Evolutionary conservation across 2,113 vertebrate species (phyloP), one percentile per base, ranked within the genome.

Genomic region (Tylochromis polylepis): DNA sequence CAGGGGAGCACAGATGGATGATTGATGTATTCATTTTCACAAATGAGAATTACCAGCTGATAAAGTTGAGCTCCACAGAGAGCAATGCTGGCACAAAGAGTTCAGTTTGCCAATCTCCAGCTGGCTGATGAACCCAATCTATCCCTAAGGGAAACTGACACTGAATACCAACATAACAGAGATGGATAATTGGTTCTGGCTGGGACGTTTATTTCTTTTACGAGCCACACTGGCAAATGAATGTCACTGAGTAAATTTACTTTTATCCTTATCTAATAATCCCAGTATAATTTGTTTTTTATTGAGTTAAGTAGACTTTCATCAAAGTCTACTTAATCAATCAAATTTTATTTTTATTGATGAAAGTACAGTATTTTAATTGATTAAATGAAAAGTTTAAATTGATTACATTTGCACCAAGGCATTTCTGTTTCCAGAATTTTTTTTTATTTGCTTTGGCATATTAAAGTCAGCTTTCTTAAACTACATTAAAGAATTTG

Each of bases 1-100:
- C 34, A 18, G 1, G 14, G 18, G 31, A 20, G 11, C 55, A 36
- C 82, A 82, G 58, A 81, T 82, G 82, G 62, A 29, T 41, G 58
- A 79, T 58, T 12, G 57, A 77, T 75, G 82, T 57, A 59, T 56
- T 77, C 49, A 10, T 81, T 22, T 36, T 80, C 15, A 77, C 31
- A 59, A 85, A 84, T 77, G 38, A 80, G 46, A 80, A 20, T 31
- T 31, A 60, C 60, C 82, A 88, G 60, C 82, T 78, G 84, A 38
- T 87, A 10, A 57, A 75, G 70, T 85, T 84, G 20, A 60, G 38
- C 36, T 77, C 60, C 62, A 36, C 56, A 55, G 29, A 77, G 59
- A 22, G 14, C 1, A 41, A 11, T 1, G 6, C 57, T 51, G 51
- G 57, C 57, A 14, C 11, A 31, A 22, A 22, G 10, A 51, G 85